Base-by-base conservation (phyloP, 2,113 vertebrate species). In the Oryzias melastigma region DNA sequence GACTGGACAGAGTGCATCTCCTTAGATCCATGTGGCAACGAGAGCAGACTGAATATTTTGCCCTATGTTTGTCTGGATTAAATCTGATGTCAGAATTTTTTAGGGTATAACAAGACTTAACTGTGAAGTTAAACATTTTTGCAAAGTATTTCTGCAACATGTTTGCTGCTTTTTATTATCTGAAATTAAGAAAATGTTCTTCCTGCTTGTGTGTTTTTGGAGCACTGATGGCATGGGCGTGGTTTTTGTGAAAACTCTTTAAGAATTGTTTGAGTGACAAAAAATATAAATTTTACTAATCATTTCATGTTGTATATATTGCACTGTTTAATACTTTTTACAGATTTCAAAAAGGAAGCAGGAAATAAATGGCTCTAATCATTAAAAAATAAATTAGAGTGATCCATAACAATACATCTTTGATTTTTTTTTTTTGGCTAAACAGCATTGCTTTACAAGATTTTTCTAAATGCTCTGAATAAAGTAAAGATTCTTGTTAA, bases 1-100 rank as follows among this genome's bases (percentile, higher is more conserved):
- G 93, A 96, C 88, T 99, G 97, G 97, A 98, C 96, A 12, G 91
- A 98, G 88, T 95, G 95, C 90, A 94, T 99, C 85, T 93, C 95
- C 8, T 87, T 99, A 73, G 95, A 98, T 73, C 93, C 90, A 2
- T 94, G 95, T 0, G 94, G 94, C 40, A 94, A 98, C 44, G 94
- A 94, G 22, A 94, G 92, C 89, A 93, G 89, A 75, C 84, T 99
- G 82, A 93, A 97, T 85, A 93, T 99, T 86, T 91, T 98, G 89
- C 97, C 97, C 77, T 99, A 99, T 14, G 93, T 98, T 89, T 95
- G 94, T 89, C 89, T 98, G 88, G 96, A 99, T 84, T 98, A 91
- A 95, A 58, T 42, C 77, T 8, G 5, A 19, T 15, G 22, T 24
- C 5, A 3, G 35, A 16, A 35, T 55, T 58, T 29, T 75, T 27